Evolutionary conservation across 2,797 vertebrate species (phyloP), one percentile per base, ranked within the genome.

Genomic region (Acanthis flammea): DNA sequence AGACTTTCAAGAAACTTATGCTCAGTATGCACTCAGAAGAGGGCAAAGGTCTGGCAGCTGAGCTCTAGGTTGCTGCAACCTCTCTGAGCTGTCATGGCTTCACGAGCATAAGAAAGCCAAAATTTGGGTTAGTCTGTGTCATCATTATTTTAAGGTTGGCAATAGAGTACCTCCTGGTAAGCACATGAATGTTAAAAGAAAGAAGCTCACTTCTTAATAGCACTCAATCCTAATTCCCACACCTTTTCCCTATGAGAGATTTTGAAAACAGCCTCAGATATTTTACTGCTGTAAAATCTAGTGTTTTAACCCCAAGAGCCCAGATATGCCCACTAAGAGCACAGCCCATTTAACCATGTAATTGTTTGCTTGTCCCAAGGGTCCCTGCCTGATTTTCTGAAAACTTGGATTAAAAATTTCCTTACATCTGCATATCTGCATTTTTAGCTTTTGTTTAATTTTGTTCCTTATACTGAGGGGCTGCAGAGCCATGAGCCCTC

Each of bases 271-370:
- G 74, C 74, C 79, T 94, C 86, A 78, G 45, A 60, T 58, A 53
- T 53, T 88, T 94, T 79, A 86, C 92, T 96, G 68, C 94, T 95
- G 92, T 94, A 96, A 95, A 91, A 86, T 60, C 39, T 35, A 82
- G 39, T 33, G 33, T 4, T 86, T 92, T 79, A 86, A 86, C 25
- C 60, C 62, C 68, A 74, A 73, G 66, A 82, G 47, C 31, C n/a
- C 77, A 94, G n/a, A 66, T 33, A 72, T 14, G 37, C 45, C 67
- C 55, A 58, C 48, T 66, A 45, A 57, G 1, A 76, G 28, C 39
- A 78, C 33, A 66, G 53, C 18, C 60, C 41, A 66, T 39, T 51
- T 47, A 77, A 74, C 41, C 25, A 33, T 10, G 8, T 2, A 60
- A 71, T 35, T 55, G 5, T 70, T 89, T 78, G 50, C 41, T 74